These are phyloP conservation scores for Colaptes auratus DNA, from an alignment of 2,113 vertebrate genomes.

Conservation along the genomic window DNA sequence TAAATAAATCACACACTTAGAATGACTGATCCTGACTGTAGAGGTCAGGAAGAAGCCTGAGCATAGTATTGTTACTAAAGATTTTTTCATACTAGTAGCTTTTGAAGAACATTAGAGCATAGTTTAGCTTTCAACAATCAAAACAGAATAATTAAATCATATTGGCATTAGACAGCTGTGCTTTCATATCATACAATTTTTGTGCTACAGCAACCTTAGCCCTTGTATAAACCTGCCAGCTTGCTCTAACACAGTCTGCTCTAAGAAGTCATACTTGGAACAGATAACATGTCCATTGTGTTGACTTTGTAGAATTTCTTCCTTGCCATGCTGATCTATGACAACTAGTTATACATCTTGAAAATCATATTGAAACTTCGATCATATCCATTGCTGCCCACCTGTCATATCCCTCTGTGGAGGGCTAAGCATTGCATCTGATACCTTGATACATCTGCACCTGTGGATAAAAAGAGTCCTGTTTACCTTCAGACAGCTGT, in stretches of 20 bases:
- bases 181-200: background rate
- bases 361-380: background rate
- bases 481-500: background rate
- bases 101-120: background rate
- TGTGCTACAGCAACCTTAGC: background rate
- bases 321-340: background rate
- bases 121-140: conserved; percentile 1
- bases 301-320: background rate
- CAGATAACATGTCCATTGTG: background rate
- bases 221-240: background rate
- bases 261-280: background rate
- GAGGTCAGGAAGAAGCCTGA: background rate
- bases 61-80: background rate
- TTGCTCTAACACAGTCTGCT: background rate
- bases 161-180: background rate
- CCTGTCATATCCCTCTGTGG: background rate
- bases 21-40: background rate
- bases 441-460: background rate
- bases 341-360: background rate
- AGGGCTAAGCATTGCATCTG: background rate
- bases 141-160: conserved; percentile 5
- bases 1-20: background rate
- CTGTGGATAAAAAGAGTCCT: background rate
- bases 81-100: background rate
- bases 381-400: background rate